Base-by-base conservation (phyloP, 2,113 vertebrate genomes). In the Copsychus sechellarum region DNA sequence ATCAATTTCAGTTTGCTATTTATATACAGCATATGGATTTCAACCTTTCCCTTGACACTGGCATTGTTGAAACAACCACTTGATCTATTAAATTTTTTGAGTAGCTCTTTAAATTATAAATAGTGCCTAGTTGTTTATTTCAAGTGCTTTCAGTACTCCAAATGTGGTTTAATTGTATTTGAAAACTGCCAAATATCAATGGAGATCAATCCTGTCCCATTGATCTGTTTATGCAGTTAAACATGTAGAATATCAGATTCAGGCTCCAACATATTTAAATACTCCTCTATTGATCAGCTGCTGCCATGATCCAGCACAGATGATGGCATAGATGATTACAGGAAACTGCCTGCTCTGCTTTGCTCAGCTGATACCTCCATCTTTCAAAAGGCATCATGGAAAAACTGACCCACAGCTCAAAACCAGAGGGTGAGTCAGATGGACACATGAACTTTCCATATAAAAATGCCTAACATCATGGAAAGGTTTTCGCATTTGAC, bases 241-340 rank as follows among this genome's bases (percentile, higher is more conserved):
- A 97, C 97, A 98, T 98, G 97, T 95, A 96, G 97, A 98, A 98
- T 98, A 98, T 98, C 98, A 97, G 98, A 98, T 98, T 98, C 98
- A 94, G 96, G 95, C 96, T 98, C 97, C 86, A 98, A 98, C 98
- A 98, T 98, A 98, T 98, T 98, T 98, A 98, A 98, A 99, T 98
- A 98, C 98, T 97, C 97, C 93, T 82, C 94, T 98, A 99, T 98
- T 98, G 98, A 99, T 98, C 98, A 98, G 96, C 92, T 58, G 69
- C 96, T 97, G 93, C 97, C 97, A 98, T 97, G 98, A 98, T 98
- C 97, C 97, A 97, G 97, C 97, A 98, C 97, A 97, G 97, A 98
- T 98, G 98, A 98, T 98, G 97, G 97, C 88, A 81, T 56, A 95
- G 97, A 79, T 97, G 95, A 98, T 98, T 98, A 98, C 97, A 98